Evolutionary conservation across 2,797 vertebrate genomes (phyloP), one percentile per base, ranked within the genome.

Genomic region (Betta splendens): DNA sequence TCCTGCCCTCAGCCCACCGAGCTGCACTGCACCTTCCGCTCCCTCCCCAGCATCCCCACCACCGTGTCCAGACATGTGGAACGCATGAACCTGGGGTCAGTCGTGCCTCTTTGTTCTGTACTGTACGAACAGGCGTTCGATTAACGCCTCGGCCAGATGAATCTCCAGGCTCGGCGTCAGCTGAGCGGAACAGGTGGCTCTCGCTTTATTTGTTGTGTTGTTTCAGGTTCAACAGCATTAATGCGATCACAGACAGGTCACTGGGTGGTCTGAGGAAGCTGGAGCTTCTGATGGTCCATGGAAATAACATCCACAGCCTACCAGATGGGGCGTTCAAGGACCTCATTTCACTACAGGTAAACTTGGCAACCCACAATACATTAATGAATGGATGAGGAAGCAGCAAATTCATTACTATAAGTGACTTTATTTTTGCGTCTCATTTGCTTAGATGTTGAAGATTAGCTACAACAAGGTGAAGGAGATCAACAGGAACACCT

Each of bases 11-110:
- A 94, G 17, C 92, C 93, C 53, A 84, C 86, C 0, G 95, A 98
- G 75, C 93, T 98, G 42, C 96, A 97, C 87, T 98, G 97, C 90
- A 98, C 96, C 16, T 98, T 98, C 72, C 92, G 96, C 38, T 96
- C 96, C 25, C 77, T 98, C 36, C 22, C 80, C 22, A 38, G 86
- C 1, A 84, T 98, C 72, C 96, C 96, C 0, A 62, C 89, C 0
- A 88, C 90, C 6, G 85, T 94, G 7, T 62, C 93, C 0, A 85
- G 46, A 47, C 76, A 91, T 0, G 93, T 94, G 91, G 93, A 96
- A 59, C 93, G 95, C 44, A 93, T 98, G 71, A 98, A 98, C 75
- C 62, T 98, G 31, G 97, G 96, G 97, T 98, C 38, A 72, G 88
- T 75, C 15, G n/a, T n/a, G n/a, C n/a, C n/a, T n/a, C n/a, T n/a